Evolutionary conservation across 2,113 vertebrate species (phyloP), one percentile per base, ranked within the genome.

Genomic region (Calidris pygmaea): DNA sequence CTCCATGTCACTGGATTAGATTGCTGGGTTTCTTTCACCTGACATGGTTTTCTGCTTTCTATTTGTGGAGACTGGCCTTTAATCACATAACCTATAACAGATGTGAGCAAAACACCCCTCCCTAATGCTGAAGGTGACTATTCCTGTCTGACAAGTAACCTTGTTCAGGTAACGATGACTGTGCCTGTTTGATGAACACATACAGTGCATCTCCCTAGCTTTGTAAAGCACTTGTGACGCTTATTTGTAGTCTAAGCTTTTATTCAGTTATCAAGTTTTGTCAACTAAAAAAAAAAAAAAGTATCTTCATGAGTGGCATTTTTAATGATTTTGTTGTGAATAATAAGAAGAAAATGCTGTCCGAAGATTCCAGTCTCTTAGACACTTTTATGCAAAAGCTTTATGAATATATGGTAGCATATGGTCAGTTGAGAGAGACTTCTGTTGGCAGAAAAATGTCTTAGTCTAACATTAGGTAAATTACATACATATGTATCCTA

Each of bases 71-170:
- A 39, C 78, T 92, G 45, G 43, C 35, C 53, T 95, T 93, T 87
- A 85, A 65, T 92, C 34, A 37, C 1, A 0, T 68, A 82, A 43
- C 27, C 83, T 47, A 1, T 92, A 87, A 76, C 56, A 85, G 24
- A 8, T 32, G 32, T 34, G 48, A 93, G 41, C 45, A 87, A 90
- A 87, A 60, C 82, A 79, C 24, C 35, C 60, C 43, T 92, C 53
- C 8, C 12, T n/a, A 32, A 10, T 82, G 52, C 53, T 94, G 53
- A 59, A 85, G 52, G 68, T 89, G 71, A 29, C 73, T 68, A 21
- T 82, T 95, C 94, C 74, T 76, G 93, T 89, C 66, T 82, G 87
- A 91, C 93, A 10, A 9, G 81, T 91, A 63, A 80, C 43, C 39
- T 91, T 1, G 6, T 27, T 85, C 27, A 62, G 60, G 59, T 82